Conservation (phyloP, 30 jellyfish, hydroid and myxozoan genomes). For the Aurelia sp. region DNA sequence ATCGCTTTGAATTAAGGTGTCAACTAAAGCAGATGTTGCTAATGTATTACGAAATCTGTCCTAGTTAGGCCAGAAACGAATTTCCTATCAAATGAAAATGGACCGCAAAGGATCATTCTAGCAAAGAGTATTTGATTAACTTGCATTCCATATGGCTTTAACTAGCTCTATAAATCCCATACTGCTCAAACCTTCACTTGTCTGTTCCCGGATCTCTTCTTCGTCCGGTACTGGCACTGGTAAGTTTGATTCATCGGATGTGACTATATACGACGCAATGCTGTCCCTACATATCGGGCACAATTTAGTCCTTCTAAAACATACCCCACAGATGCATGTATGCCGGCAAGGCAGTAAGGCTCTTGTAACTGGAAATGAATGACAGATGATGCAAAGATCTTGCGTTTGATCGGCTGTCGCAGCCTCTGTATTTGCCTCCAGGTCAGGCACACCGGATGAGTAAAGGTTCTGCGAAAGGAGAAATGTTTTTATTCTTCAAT, state of each 20-base stretch:
- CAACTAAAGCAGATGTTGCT: too few species aligned
- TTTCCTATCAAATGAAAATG: too few species aligned
- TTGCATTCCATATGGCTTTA: slow-evolving; percentile 88
- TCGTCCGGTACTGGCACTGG: slow-evolving; percentile 58
- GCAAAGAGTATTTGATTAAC: slow-evolving; percentile 4
- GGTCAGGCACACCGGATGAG: slow-evolving; percentile 63
- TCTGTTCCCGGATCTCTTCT: slow-evolving; percentile 70
- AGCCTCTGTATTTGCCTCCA: slow-evolving; percentile 10
- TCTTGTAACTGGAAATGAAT: slow-evolving; percentile 80
- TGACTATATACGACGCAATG: slow-evolving; percentile 61
- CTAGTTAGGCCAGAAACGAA: too few species aligned
- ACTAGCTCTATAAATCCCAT: slow-evolving; percentile 76
- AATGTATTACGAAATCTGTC: too few species aligned
- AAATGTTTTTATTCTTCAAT: neutral
- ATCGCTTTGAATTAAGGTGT: too few species aligned
- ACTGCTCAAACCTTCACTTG: slow-evolving; percentile 53
- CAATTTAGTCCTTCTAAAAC: slow-evolving; percentile 57
- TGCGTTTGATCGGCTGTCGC: slow-evolving; percentile 12
- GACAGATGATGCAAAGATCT: slow-evolving; percentile 84
- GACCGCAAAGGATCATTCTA: too few species aligned
- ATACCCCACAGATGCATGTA: slow-evolving; percentile 80
- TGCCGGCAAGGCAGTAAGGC: slow-evolving; percentile 95
- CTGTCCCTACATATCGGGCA: slow-evolving; percentile 84
- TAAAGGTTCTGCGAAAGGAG: slow-evolving; percentile 20
- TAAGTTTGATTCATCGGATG: slow-evolving; percentile 67